Evolutionary conservation across 2,797 vertebrate species (phyloP).

Genomic region (Tenualosa ilisha): DNA sequence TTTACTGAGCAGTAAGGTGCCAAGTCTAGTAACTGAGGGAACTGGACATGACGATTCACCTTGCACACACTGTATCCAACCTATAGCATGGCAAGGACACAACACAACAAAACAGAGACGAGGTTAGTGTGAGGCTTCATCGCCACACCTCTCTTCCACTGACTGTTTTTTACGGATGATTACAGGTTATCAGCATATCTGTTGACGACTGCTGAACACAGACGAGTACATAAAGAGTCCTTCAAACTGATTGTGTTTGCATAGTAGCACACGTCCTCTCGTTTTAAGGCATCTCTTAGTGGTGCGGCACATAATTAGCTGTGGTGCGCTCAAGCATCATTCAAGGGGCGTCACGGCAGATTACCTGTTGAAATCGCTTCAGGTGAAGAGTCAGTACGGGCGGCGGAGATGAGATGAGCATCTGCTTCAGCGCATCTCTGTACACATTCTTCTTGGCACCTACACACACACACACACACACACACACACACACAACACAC

Average conservation of each 20-base stretch:
- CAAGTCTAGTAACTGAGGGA: constrained; percentile 90
- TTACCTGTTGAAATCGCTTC: constrained; percentile 96
- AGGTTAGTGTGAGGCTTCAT: neutral
- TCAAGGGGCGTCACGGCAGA: neutral
- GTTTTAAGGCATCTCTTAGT: neutral
- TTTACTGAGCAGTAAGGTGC: constrained; percentile 89
- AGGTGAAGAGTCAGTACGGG: constrained; percentile 93
- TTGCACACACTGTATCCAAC: constrained; percentile 90
- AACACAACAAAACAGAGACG: neutral
- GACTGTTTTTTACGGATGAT: neutral
- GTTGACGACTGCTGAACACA: neutral
- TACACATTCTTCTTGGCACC: constrained; percentile 85
- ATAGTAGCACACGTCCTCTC: neutral
- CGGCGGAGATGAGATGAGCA: constrained; percentile 89
- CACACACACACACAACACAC: constrained; percentile 70
- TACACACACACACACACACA: constrained; percentile 51
- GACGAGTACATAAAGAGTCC: neutral
- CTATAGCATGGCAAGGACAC: constrained; percentile 60
- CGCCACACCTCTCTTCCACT: neutral
- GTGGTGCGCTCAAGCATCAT: neutral
- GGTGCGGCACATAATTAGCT: neutral
- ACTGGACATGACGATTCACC: constrained; percentile 90
- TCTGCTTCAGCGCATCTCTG: constrained; percentile 94
- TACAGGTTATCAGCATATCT: neutral
- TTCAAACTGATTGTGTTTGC: constrained; percentile 19